Conservation (phyloP, 2,888 invertebrate genomes). For the Catocala sponsa region DNA sequence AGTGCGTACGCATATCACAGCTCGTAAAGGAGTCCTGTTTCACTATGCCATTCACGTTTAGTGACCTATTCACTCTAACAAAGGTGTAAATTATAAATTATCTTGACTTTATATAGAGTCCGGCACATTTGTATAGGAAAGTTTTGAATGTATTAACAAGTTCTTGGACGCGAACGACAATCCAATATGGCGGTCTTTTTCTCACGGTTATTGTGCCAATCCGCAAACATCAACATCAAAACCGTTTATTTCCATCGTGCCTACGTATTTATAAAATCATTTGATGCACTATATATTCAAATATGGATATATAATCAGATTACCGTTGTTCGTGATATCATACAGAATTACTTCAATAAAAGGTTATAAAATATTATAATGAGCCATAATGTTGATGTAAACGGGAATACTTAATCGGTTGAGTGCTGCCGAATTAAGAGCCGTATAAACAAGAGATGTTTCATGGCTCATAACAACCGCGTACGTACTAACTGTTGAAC, state of each 20-base stretch:
- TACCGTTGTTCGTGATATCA: slow-evolving; percentile 23
- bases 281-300: slow-evolving; percentile 14
- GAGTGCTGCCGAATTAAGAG: slow-evolving; percentile 30
- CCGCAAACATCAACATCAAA: slow-evolving; percentile 21
- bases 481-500: slow-evolving; percentile 23
- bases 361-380: slow-evolving; percentile 26
- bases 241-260: slow-evolving; percentile 16
- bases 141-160: neutral
- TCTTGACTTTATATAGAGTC: slow-evolving; percentile 1
- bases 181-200: slow-evolving; percentile 26
- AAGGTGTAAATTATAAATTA: slow-evolving; percentile 46
- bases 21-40: slow-evolving; percentile 37
- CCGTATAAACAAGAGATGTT: slow-evolving; percentile 40
- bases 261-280: slow-evolving; percentile 20
- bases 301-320: slow-evolving; percentile 31
- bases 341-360: slow-evolving; percentile 18
- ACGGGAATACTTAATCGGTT: slow-evolving; percentile 4
- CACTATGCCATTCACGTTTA: slow-evolving; percentile 46
- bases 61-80: slow-evolving; percentile 37
- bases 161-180: neutral
- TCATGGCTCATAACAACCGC: slow-evolving; percentile 42
- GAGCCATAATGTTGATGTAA: slow-evolving; percentile 19
- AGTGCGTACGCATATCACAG: slow-evolving; percentile 34
- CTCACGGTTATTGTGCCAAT: slow-evolving; percentile 33
- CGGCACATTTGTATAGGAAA: neutral